Percentiles rank a stretch among this genome's conserved stretches.
Evolutionary conservation across 2,888 invertebrate genomes (phyloP).

Genomic region (Drosophila affinis): DNA sequence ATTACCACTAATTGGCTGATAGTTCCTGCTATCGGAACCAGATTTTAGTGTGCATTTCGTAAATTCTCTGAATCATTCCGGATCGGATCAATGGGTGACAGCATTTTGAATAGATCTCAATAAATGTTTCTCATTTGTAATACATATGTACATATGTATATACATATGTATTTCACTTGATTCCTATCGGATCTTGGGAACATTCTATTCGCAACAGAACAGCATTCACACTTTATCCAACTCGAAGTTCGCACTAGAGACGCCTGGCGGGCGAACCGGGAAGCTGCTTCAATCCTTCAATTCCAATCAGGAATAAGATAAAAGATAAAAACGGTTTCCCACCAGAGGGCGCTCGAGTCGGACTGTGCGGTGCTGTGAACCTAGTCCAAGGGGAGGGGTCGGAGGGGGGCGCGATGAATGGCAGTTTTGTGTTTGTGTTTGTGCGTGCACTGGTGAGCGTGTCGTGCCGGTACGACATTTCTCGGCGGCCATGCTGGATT

Average conservation of each 20-base stretch:
- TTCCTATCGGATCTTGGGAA: too few relatives aligned
- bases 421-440: neutral
- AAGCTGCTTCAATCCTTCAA: slow-evolving; percentile 50
- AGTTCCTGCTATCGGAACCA: neutral
- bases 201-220: too few relatives aligned
- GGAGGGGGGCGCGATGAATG: neutral
- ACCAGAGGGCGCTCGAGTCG: slow-evolving; percentile 67
- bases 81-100: neutral
- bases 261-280: slow-evolving; percentile 63
- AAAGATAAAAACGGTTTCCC: slow-evolving; percentile 61
- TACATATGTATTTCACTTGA: too few relatives aligned
- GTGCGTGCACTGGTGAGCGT: neutral
- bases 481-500: slow-evolving; percentile 81
- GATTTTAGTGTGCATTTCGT: neutral
- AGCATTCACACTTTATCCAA: too few relatives aligned
- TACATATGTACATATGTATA: too few relatives aligned
- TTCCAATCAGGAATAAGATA: slow-evolving; percentile 31
- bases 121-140: neutral
- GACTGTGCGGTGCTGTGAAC: too few relatives aligned
- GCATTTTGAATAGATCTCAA: neutral
- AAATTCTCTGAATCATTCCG: neutral
- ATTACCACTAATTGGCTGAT: slow-evolving; percentile 16
- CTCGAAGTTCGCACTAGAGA: slow-evolving; percentile 4
- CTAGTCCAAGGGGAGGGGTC: too few relatives aligned
- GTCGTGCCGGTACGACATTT: slow-evolving; percentile 38